Percentiles rank a stretch among this genome's conserved stretches.
Evolutionary conservation across 2,888 invertebrate genomes (phyloP).

Genomic region (Lasioglossum vierecki): DNA sequence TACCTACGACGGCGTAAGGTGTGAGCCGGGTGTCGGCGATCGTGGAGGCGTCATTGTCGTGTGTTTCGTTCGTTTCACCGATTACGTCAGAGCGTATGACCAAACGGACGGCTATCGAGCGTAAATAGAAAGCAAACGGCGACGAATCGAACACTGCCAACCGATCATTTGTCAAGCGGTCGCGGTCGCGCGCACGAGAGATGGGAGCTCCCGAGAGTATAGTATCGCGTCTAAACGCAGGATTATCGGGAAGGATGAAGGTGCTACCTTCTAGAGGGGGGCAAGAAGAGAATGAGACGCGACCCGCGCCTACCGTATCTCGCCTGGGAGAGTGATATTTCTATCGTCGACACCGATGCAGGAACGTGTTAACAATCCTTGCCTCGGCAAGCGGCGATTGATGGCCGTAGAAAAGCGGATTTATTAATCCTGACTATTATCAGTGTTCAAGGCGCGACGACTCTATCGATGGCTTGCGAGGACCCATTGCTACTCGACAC

Average conservation of each 20-base stretch:
- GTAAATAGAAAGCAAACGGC: constrained; percentile 68
- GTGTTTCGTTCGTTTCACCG: constrained; percentile 66
- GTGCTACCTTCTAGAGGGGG: not conserved
- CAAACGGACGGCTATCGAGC: constrained; percentile 40
- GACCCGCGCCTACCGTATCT: constrained; percentile 67
- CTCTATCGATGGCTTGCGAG: constrained; percentile 68
- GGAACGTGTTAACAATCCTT: constrained; percentile 77
- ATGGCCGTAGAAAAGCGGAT: constrained; percentile 77
- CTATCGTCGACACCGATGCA: constrained; percentile 70
- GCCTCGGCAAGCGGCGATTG: constrained; percentile 74
- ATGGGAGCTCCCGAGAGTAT: constrained; percentile 31
- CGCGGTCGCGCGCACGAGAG: constrained; percentile 31
- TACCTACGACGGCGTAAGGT: constrained; percentile 34
- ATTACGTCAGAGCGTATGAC: constrained; percentile 66
- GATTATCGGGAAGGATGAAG: constrained; percentile 58
- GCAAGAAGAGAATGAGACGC: not conserved
- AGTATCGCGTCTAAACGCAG: constrained; percentile 62
- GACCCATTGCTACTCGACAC: constrained; percentile 33
- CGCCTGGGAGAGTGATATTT: constrained; percentile 77
- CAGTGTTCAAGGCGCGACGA: constrained; percentile 67
- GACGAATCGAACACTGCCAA: constrained; percentile 69
- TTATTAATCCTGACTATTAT: constrained; percentile 77
- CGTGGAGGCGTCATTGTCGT: constrained; percentile 71
- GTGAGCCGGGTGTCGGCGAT: constrained; percentile 58
- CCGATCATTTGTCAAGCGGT: constrained; percentile 75